Percentiles rank a stretch among this genome's conserved stretches.
Evolutionary conservation across 2,888 invertebrate species (phyloP).

Genomic region (Craniophora ligustri): DNA sequence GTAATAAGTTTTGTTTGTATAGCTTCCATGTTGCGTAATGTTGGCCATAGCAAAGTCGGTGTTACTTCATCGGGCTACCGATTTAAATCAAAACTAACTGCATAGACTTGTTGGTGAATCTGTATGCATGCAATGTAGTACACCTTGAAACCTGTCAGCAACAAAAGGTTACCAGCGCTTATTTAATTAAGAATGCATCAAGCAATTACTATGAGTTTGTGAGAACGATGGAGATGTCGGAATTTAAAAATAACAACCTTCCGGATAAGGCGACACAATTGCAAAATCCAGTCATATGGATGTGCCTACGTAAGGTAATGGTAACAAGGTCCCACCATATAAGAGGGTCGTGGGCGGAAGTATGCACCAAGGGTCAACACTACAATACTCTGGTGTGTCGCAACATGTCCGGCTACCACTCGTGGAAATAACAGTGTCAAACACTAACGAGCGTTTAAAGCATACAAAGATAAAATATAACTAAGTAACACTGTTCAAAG

Average conservation of each 20-base stretch:
- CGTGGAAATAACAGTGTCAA: constrained; percentile 42
- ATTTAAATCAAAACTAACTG: constrained; percentile 32
- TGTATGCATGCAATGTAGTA: constrained; percentile 35
- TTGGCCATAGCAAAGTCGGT: constrained; percentile 46
- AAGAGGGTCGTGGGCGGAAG: constrained; percentile 80
- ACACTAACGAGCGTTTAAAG: constrained; percentile 1
- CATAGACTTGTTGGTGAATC: constrained; percentile 32
- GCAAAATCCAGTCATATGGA: constrained; percentile 66
- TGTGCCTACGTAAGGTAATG: constrained; percentile 71
- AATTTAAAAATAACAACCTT: constrained; percentile 67
- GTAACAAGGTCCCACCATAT: constrained; percentile 81
- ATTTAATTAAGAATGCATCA: constrained; percentile 74
- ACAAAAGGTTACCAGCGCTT: constrained; percentile 65
- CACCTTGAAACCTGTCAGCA: constrained; percentile 40
- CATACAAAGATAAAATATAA: constrained; percentile 7
- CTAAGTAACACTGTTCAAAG: constrained; percentile 24
- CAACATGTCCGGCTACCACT: constrained; percentile 57
- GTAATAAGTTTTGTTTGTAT: constrained; percentile 60
- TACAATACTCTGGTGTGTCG: constrained; percentile 58
- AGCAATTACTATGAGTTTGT: constrained; percentile 62
- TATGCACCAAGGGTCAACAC: constrained; percentile 63
- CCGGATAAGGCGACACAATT: constrained; percentile 66
- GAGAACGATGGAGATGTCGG: constrained; percentile 63
- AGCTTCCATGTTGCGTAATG: constrained; percentile 57
- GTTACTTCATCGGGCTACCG: constrained; percentile 41